Conservation (phyloP, 2,888 invertebrate species). For the Zygaena filipendulae region DNA sequence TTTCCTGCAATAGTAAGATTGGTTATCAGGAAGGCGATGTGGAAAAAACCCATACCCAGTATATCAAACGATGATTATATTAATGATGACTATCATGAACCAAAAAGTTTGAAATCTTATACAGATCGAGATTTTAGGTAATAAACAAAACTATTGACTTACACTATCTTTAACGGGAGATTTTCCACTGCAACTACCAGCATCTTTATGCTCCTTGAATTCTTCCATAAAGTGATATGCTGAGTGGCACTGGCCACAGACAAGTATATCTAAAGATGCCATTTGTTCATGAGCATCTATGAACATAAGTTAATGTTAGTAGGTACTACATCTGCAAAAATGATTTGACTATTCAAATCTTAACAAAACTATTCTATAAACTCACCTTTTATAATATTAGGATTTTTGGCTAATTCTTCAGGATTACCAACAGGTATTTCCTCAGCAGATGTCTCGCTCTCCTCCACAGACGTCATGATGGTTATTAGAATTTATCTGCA, state of each 20-base stretch:
- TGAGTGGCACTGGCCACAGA: constrained; percentile 85
- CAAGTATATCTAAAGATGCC: constrained; percentile 79
- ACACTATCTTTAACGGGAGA: constrained; percentile 76
- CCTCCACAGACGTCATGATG: constrained; percentile 49
- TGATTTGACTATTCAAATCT: background rate
- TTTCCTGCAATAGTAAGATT: too few species aligned
- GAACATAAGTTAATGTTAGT: too few species aligned
- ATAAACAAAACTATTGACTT: too few species aligned
- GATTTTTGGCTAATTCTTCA: constrained; percentile 72
- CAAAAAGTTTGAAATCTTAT: too few species aligned
- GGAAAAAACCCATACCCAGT: too few species aligned
- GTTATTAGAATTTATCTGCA: background rate
- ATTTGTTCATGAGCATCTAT: constrained; percentile 81
- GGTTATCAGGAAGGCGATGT: too few species aligned
- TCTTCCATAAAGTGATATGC: constrained; percentile 84
- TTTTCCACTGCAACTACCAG: constrained; percentile 68
- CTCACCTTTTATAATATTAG: constrained; percentile 70
- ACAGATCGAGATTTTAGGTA: too few species aligned
- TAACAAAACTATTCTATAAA: too few species aligned
- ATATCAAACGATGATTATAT: too few species aligned
- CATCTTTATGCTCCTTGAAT: constrained; percentile 78
- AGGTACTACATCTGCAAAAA: background rate
- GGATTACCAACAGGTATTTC: constrained; percentile 61
- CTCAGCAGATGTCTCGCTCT: constrained; percentile 37
- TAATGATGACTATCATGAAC: too few species aligned